Conservation (phyloP, 1,140 invertebrate genomes). For the Hypothenemus hampei region DNA sequence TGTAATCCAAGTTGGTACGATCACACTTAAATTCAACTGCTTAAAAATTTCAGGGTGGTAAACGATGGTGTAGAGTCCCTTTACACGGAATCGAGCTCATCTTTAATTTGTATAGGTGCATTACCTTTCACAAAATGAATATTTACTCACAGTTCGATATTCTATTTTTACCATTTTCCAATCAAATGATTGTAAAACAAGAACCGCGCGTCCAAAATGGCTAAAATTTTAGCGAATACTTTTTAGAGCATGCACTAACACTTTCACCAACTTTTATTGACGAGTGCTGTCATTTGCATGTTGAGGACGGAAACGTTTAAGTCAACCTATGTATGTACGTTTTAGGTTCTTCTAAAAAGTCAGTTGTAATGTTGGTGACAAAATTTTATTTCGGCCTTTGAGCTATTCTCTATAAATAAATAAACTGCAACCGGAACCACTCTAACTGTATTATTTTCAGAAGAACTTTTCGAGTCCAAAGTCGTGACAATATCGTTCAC, state of each 20-base stretch:
- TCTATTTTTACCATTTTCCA: constrained; percentile 29
- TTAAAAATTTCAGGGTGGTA: constrained; percentile 37
- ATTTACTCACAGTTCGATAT: constrained; percentile 28
- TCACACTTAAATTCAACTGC: constrained; percentile 41
- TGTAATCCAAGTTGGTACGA: constrained; percentile 32
- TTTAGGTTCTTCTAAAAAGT: too few species aligned
- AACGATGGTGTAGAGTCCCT: constrained; percentile 37
- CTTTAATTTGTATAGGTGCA: constrained; percentile 29
- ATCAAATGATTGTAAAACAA: constrained; percentile 8
- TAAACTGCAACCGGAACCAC: too few species aligned
- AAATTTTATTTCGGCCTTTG: too few species aligned
- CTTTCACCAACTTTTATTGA: constrained; percentile 2
- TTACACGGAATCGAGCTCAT: constrained; percentile 32
- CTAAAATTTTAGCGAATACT: constrained; percentile 4
- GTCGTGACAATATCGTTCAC: too few species aligned
- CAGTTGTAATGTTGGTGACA: too few species aligned
- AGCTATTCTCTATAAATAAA: too few species aligned
- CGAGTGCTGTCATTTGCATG: neutral
- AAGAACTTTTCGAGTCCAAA: too few species aligned
- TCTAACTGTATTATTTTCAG: too few species aligned
- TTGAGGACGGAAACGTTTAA: constrained; percentile 9
- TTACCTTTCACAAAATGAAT: constrained; percentile 32
- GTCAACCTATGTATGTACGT: too few species aligned
- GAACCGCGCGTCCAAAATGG: constrained; percentile 3
- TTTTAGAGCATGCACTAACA: neutral